Evolutionary conservation across 2,113 vertebrate species (phyloP).

Genomic region (Zosterops japonicus): DNA sequence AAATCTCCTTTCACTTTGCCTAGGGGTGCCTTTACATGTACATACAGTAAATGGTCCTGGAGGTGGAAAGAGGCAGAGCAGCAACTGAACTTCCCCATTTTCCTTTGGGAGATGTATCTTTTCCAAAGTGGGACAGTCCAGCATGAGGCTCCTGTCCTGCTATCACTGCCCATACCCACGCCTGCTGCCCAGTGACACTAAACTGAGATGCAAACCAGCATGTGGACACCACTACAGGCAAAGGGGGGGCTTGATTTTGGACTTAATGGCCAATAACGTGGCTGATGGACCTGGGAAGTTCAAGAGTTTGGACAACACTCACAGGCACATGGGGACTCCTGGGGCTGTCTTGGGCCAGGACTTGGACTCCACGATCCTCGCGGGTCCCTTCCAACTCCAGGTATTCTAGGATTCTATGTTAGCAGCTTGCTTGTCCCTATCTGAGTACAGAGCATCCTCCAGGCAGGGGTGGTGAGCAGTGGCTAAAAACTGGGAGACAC

Average conservation of each 20-base stretch:
- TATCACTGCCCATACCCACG: background rate
- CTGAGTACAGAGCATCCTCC: background rate
- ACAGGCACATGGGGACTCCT: background rate
- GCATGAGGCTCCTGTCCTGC: background rate
- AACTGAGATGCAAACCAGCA: background rate
- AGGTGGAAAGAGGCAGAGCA: background rate
- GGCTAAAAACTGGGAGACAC: fast-evolving
- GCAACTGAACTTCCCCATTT: background rate
- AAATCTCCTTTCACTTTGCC: background rate
- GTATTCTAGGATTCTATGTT: background rate
- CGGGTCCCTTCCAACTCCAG: background rate
- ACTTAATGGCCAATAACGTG: background rate
- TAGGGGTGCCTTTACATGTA: background rate
- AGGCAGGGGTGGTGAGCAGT: no score
- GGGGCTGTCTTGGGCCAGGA: background rate
- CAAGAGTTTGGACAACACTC: background rate
- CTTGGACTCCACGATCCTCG: background rate
- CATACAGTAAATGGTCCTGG: background rate
- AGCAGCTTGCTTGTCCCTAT: background rate
- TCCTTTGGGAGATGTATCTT: background rate
- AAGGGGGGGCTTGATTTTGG: background rate
- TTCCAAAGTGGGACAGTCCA: background rate
- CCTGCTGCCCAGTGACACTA: background rate
- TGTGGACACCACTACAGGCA: background rate
- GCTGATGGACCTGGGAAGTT: background rate